These are phyloP conservation scores for Ochropleura leucogaster DNA, from an alignment of 2,888 invertebrate genomes.

Conservation along the genomic window DNA sequence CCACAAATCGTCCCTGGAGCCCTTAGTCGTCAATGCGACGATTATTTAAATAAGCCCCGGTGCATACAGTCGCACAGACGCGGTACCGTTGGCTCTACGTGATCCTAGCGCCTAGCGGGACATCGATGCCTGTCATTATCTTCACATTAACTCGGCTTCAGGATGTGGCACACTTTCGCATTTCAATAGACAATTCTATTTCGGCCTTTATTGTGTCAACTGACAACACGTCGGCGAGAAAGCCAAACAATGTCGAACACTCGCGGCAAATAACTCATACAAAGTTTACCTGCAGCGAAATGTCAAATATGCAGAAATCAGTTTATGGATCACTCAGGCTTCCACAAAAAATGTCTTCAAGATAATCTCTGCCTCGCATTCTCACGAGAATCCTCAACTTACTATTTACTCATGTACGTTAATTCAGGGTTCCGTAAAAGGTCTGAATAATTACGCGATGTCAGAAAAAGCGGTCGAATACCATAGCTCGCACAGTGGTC, in stretches of 20 bases:
- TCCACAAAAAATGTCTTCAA: constrained; percentile 49
- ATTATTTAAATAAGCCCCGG: constrained; percentile 85
- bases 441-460: constrained; percentile 83
- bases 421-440: constrained; percentile 84
- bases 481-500: constrained; percentile 72
- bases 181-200: constrained; percentile 69
- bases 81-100: constrained; percentile 86
- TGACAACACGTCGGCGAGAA: constrained; percentile 56
- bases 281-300: constrained; percentile 30
- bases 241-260: constrained; percentile 43
- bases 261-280: constrained; percentile 24
- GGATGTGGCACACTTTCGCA: constrained; percentile 84
- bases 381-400: constrained; percentile 57
- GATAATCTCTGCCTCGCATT: constrained; percentile 51
- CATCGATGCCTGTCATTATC: constrained; percentile 79
- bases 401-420: constrained; percentile 78
- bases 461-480: constrained; percentile 83
- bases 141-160: constrained; percentile 80
- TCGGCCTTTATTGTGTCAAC: constrained; percentile 65
- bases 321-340: constrained; percentile 38
- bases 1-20: constrained; percentile 73
- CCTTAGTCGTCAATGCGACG: constrained; percentile 73
- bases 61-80: constrained; percentile 72
- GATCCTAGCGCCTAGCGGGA: constrained; percentile 83
- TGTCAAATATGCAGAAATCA: constrained; percentile 35